A percentile compares a stretch with the other conserved stretches of the same genome.
Evolutionary conservation across 2,113 vertebrate species (phyloP).

Genomic region (Microcebus tavaratra): DNA sequence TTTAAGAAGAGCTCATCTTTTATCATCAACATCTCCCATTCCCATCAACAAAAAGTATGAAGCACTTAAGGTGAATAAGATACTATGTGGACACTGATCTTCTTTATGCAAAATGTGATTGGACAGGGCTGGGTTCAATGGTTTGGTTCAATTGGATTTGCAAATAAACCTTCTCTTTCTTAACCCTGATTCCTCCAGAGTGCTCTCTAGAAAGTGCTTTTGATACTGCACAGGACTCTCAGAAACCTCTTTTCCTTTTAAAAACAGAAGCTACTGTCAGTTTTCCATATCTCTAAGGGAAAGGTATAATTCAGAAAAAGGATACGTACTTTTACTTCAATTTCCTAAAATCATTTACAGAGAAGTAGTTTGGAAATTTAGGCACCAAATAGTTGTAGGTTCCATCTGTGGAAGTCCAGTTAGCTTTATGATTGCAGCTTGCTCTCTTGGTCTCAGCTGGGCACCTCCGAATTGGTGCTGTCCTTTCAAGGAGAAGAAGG

Average conservation of each 20-base stretch:
- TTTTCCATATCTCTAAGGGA: not conserved
- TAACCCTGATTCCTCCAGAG: not conserved
- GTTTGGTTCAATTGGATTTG: not conserved
- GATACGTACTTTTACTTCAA: not conserved
- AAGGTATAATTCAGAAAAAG: constrained; percentile 45
- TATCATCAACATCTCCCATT: not conserved
- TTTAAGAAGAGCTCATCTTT: not conserved
- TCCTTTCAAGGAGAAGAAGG: not conserved
- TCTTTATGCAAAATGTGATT: not conserved
- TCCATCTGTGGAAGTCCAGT: not conserved
- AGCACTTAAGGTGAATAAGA: not conserved
- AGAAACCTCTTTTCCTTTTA: constrained; percentile 38
- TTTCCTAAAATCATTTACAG: constrained; percentile 28
- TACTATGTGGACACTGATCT: not conserved
- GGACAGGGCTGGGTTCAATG: not conserved
- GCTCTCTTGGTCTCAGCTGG: not conserved
- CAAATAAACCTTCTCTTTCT: not conserved
- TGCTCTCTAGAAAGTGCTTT: constrained; percentile 2
- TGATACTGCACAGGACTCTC: not conserved
- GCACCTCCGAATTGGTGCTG: not conserved
- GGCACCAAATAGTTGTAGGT: not conserved
- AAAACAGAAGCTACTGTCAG: constrained; percentile 6
- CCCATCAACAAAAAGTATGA: not conserved
- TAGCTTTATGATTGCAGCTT: not conserved
- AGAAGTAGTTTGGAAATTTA: constrained; percentile 1